Conservation (phyloP, 2,888 invertebrate species). For the Tetragonula carbonaria region DNA sequence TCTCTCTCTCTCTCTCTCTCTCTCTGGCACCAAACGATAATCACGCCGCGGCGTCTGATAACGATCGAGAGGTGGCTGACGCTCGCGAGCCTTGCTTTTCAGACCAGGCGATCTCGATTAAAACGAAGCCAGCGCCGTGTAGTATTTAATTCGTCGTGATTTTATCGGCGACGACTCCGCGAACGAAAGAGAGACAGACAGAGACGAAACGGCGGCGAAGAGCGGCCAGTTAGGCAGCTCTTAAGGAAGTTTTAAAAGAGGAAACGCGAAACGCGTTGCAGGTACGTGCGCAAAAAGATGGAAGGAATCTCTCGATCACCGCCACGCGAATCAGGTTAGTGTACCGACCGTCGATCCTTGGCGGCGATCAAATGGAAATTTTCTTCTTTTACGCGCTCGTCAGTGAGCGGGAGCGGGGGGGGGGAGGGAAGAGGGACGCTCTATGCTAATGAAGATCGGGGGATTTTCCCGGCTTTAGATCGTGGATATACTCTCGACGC, state of each 20-base stretch:
- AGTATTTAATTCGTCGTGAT: slow-evolving; percentile 55
- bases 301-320: slow-evolving; percentile 14
- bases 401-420: neutral
- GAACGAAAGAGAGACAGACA: neutral
- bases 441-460: slow-evolving; percentile 55
- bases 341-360: slow-evolving; percentile 46
- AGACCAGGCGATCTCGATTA: slow-evolving; percentile 49
- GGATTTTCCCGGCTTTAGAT: slow-evolving; percentile 62
- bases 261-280: neutral
- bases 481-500: slow-evolving; percentile 44
- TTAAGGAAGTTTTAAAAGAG: too few species aligned
- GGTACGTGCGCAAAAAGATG: neutral
- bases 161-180: slow-evolving; percentile 30
- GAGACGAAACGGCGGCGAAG: slow-evolving; percentile 20
- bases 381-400: slow-evolving; percentile 22
- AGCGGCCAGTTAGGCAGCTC: too few species aligned
- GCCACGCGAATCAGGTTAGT: slow-evolving; percentile 60
- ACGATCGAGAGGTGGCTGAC: slow-evolving; percentile 33
- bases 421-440: neutral
- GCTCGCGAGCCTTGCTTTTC: slow-evolving; percentile 1
- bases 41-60: slow-evolving; percentile 37
- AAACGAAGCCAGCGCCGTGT: slow-evolving; percentile 39
- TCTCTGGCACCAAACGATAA: slow-evolving; percentile 27
- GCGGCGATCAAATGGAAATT: slow-evolving; percentile 59
- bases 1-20: neutral